These are phyloP conservation scores for Drosophila pseudotakahashii DNA, from an alignment of 2,888 invertebrate genomes.

Conservation along the genomic window DNA sequence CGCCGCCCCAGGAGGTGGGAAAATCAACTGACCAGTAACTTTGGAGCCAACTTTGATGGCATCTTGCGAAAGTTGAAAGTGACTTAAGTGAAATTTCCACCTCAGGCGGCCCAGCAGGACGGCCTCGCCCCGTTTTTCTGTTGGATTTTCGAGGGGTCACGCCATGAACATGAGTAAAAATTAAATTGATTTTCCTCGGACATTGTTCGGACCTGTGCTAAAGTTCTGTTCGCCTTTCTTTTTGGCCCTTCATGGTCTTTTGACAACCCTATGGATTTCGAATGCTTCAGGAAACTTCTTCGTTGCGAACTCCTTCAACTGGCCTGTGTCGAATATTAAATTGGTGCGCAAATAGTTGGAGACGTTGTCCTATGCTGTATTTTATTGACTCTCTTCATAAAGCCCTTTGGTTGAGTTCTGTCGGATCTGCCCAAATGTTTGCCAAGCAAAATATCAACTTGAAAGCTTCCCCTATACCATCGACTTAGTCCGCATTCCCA, in stretches of 20 bases:
- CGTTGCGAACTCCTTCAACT: constrained; percentile 3
- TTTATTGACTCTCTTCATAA: constrained; percentile 14
- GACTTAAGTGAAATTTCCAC: constrained; percentile 75
- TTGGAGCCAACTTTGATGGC: constrained; percentile 57
- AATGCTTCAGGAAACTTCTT: constrained; percentile 4
- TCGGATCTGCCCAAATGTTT: constrained; percentile 4
- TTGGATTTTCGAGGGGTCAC: constrained; percentile 35
- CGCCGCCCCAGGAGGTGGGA: constrained; percentile 47
- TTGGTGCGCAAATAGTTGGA: constrained; percentile 37
- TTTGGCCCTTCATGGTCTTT: constrained; percentile 43
- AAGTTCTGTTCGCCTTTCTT: constrained; percentile 18
- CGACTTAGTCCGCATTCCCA: constrained; percentile 3
- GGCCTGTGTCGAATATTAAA: constrained; percentile 50
- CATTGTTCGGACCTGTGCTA: constrained; percentile 36
- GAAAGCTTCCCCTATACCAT: background rate
- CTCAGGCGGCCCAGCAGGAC: constrained; percentile 32
- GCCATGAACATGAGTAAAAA: constrained; percentile 67
- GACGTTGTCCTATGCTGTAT: background rate
- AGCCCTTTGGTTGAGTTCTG: background rate
- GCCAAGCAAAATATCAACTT: background rate
- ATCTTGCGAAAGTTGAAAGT: constrained; percentile 71
- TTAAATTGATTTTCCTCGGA: constrained; percentile 74
- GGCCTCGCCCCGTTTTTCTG: constrained; percentile 9
- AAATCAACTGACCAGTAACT: constrained; percentile 58
- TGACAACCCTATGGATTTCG: constrained; percentile 19